Base-by-base conservation (phyloP, 1,140 invertebrate species). In the Formica exsecta region DNA sequence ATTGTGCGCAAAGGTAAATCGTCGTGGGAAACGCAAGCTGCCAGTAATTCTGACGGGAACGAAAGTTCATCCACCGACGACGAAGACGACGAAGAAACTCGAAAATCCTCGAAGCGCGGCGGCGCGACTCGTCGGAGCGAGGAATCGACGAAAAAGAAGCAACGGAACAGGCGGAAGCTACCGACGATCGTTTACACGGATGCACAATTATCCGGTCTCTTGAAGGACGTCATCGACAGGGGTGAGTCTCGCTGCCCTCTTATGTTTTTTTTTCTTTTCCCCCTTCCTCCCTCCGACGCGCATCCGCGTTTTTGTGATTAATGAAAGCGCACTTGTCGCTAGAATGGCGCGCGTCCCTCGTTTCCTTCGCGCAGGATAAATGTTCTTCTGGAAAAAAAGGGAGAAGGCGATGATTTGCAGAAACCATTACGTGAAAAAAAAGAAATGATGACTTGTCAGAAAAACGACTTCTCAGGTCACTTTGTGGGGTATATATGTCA, bases 211-310 rank as follows among this genome's bases (percentile, higher is more conserved):
- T 92, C 91, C 48, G 94, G 93, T 59, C 91, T 95, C 75, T 68
- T 95, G 68, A 95, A 93, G 84, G 93, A 95, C 81, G 93, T 95
- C 70, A 94, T 95, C 87, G 90, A 87, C 29, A 92, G 91, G 77
- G 87, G 94, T 95, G 87, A 92, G 91, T 91, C 87, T 76, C 36
- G 62, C 36, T 41, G 81, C 54, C 32, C 68, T 83, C 66, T 65
- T 54, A 22, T 11, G 8, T 6, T 3, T 66, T 54, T 54, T 8
- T 6, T 6, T 38, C 36, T 6, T 38, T 38, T 29, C 3, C 36
- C 6, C 51, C 29, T 8, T 51, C n/a, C 7, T 16, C 13, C n/a
- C 6, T 6, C 7, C 48, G 41, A 70, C 77, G 64, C 68, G 36
- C 79, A 61, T 44, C n/a, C 32, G 13, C 48, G 19, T 59, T 38